phyloP scores from a whole-genome alignment of 2,888 invertebrate genomes.

The Pardosa pseudoannulata region DNA sequence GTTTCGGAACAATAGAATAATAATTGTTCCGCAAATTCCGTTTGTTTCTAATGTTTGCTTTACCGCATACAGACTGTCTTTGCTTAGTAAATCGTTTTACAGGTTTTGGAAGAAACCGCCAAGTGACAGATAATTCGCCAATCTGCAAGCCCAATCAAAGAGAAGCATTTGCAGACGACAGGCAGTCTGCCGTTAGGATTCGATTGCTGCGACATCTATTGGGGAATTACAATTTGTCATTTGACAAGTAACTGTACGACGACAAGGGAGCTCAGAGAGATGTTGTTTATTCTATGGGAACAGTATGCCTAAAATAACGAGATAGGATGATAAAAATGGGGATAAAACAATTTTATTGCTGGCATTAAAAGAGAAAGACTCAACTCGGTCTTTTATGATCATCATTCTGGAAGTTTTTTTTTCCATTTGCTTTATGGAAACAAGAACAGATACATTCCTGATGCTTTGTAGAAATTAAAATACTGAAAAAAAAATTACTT shows the following conservation, averaged over 20 bases:
- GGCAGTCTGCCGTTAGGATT: constrained; percentile 59
- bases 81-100: constrained; percentile 40
- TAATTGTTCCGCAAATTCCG: too few relatives aligned
- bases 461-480: too few relatives aligned
- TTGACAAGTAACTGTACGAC: constrained; percentile 11
- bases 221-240: constrained; percentile 63
- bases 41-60: constrained; percentile 3
- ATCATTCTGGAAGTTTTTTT: too few relatives aligned
- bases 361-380: neutral
- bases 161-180: constrained; percentile 58
- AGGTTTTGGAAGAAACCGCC: neutral
- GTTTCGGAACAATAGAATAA: too few relatives aligned
- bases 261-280: neutral
- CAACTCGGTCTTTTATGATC: too few relatives aligned
- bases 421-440: too few relatives aligned
- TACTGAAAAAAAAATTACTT: too few relatives aligned
- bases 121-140: constrained; percentile 13
- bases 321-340: neutral
- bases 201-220: constrained; percentile 55
- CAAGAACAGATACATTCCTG: too few relatives aligned
- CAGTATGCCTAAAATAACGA: neutral
- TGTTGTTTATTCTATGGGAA: neutral
- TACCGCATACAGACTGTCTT: neutral
- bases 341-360: neutral
- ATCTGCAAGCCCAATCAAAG: neutral